Conservation (phyloP, 2,797 vertebrate species). For the Diplodus sargus region DNA sequence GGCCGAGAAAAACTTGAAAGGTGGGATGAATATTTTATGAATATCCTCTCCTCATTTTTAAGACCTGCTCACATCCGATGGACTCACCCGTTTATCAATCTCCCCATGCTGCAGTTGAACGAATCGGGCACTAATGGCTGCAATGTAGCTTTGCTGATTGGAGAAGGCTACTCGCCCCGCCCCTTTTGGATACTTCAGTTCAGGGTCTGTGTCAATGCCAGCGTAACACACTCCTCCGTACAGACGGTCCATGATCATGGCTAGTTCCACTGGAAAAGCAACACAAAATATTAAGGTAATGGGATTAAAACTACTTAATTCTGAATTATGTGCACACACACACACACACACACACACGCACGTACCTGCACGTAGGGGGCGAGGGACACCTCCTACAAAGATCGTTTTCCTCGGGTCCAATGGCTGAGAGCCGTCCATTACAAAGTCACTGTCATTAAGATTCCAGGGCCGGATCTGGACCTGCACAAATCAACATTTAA, state of each 20-base stretch:
- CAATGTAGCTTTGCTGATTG: conserved; percentile 99
- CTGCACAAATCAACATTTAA: conserved; percentile 72
- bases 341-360: neutral
- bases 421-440: conserved; percentile 99
- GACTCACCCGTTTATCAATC: conserved; percentile 99
- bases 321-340: neutral
- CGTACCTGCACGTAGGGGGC: conserved; percentile 96
- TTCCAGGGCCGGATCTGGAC: conserved; percentile 99
- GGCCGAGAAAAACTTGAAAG: neutral
- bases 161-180: conserved; percentile 98
- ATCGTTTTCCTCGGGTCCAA: conserved; percentile 99
- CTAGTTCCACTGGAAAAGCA: conserved; percentile 91
- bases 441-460: conserved; percentile 99
- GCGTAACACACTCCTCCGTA: conserved; percentile 99
- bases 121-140: conserved; percentile 99
- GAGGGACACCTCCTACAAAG: conserved; percentile 98
- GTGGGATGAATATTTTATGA: conserved; percentile 42
- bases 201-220: conserved; percentile 98
- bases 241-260: conserved; percentile 99
- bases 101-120: conserved; percentile 99
- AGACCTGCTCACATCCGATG: neutral
- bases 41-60: conserved; percentile 20
- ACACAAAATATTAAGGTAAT: neutral
- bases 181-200: conserved; percentile 99
- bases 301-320: neutral